phyloP scores from a whole-genome alignment of 2,113 vertebrate genomes.

The Hiodon alosoides region DNA sequence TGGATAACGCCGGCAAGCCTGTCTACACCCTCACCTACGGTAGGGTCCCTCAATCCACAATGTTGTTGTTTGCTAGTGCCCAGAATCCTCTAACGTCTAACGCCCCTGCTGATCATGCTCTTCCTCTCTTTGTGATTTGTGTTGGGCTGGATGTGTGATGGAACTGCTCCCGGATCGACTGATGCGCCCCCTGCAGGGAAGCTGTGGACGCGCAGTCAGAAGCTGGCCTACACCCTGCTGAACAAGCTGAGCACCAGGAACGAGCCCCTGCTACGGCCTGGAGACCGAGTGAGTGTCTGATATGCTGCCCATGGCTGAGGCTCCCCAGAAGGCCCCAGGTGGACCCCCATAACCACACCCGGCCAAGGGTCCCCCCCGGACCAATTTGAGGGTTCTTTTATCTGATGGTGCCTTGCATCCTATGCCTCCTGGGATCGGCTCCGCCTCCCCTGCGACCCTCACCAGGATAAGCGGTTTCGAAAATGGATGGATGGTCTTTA shows the following conservation, averaged over 20 bases:
- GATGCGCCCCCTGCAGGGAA: slow-evolving; percentile 66
- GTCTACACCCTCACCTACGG: slow-evolving; percentile 88
- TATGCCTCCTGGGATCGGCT: no score
- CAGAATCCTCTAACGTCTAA: neutral
- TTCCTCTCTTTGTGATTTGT: no score
- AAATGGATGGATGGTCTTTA: no score
- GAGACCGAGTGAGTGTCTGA: slow-evolving; percentile 78
- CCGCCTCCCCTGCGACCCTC: no score
- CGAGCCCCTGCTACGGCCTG: slow-evolving; percentile 81
- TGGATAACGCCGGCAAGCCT: slow-evolving; percentile 85
- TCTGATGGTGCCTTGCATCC: no score
- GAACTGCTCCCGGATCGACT: neutral
- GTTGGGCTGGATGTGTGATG: neutral
- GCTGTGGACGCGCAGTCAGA: slow-evolving; percentile 91
- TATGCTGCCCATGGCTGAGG: neutral
- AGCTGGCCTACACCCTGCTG: slow-evolving; percentile 87
- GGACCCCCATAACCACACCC: no score
- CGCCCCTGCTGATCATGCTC: no score
- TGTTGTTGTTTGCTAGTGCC: neutral
- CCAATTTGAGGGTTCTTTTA: no score
- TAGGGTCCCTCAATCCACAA: slow-evolving; percentile 37
- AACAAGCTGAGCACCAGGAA: slow-evolving; percentile 86
- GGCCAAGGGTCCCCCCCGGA: no score
- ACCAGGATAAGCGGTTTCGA: no score
- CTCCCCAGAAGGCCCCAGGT: no score